Evolutionary conservation across 2,113 vertebrate genomes (phyloP), one percentile per base, ranked within the genome.

Genomic region (Mellivora capensis): DNA sequence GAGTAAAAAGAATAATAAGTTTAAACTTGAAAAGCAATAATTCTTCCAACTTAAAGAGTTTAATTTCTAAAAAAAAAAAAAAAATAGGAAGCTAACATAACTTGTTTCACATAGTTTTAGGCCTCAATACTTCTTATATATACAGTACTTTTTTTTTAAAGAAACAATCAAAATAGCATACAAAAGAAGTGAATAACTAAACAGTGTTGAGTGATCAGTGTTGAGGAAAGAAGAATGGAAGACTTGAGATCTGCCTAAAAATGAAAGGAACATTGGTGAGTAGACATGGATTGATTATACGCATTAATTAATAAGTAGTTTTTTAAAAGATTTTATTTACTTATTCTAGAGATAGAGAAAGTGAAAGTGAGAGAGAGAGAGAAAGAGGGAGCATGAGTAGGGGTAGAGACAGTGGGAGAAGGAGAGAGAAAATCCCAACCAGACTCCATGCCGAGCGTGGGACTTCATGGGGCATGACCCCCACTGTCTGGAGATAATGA

Each of bases 281-380:
- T 25, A 44, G 52, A 54, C 34, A 67, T 59, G 8, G 39, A 64
- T 93, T 93, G 62, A 96, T 87, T 96, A 62, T 20, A 92, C 3
- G 95, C 76, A 80, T 95, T 96, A 96, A 72, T 61, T 87, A 95
- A 88, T 47, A 64, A 90, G 23, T 7, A 80, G 20, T 92, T 20
- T 69, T 37, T 69, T 4, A 21, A 37, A 37, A n/a, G 6, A 67
- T 67, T 69, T 69, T 69, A 69, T 69, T 69, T n/a, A 69, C n/a
- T 69, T 69, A 69, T 67, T 67, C 62, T 1, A 18, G 64, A 69
- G 34, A n/a, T 34, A 69, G 64, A n/a, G 64, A 31, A 12, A 67
- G 64, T 18, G 64, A 69, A 8, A 64, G 13, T 31, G 62, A 64
- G 2, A 64, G 57, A 59, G 57, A 23, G 61, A n/a, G 64, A n/a